Evolutionary conservation across 2,888 invertebrate genomes (phyloP), one percentile per base, ranked within the genome.

Genomic region (Acronicta aceris): DNA sequence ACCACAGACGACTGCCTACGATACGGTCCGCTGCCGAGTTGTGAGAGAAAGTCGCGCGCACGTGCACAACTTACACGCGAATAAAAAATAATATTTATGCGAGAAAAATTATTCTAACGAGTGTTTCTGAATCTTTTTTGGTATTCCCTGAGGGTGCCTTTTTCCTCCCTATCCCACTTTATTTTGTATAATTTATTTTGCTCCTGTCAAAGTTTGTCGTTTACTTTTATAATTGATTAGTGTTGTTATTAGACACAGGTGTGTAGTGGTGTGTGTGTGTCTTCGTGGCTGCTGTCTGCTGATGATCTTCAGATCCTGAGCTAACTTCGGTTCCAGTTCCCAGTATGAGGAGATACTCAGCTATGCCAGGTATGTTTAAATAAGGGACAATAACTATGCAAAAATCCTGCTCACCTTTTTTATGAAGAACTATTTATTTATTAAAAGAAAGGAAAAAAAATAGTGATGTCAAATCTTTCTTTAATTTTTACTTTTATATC

Each of bases 181-280:
- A 57, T 42, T 47, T 63, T 17, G 8, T 47, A 30, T 42, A 51
- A 36, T 59, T 74, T 64, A 56, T 56, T 78, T 73, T 68, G 33
- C 59, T 21, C 63, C 64, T 72, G 56, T 65, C 33, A 64, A 78
- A 75, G 60, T 82, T 78, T 78, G 59, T 57, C 48, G 42, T 59
- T 51, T 51, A 72, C 78, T 75, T 77, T 78, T 82, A 63, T 77
- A 76, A 76, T 81, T 73, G 65, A 65, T 78, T 71, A 76, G 85
- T 86, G 86, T 86, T 84, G 58, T 76, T 76, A 71, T 70, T 74
- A 75, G 76, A 80, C 74, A 68, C 82, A 87, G 85, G 91, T 91
- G 90, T 89, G 82, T 83, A 81, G 90, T 89, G 81, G 83, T 83
- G 84, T 87, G 91, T 91, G 88, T 88, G 83, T 86, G 84, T 89